These are phyloP conservation scores for Dipodomys ordii DNA, from an alignment of 2,113 vertebrate species.

Conservation along the genomic window DNA sequence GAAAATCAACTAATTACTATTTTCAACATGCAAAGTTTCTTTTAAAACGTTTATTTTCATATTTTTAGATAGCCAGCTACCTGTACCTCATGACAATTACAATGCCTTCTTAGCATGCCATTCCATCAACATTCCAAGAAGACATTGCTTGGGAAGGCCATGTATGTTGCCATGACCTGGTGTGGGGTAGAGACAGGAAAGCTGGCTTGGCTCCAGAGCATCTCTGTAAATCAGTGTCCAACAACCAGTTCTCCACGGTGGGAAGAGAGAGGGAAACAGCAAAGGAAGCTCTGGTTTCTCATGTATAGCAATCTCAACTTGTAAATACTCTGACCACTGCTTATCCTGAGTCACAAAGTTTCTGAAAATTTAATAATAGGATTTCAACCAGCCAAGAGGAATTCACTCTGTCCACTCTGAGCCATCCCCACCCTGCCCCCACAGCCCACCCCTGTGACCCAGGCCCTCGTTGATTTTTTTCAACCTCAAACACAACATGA, in stretches of 20 bases:
- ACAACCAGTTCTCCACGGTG: neutral
- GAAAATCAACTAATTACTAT: neutral
- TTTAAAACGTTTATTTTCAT: neutral
- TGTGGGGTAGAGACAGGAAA: neutral
- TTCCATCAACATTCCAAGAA: neutral
- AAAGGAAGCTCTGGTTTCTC: neutral
- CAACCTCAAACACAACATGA: neutral
- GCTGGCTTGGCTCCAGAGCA: no score
- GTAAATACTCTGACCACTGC: neutral
- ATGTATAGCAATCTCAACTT: neutral
- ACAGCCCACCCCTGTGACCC: neutral
- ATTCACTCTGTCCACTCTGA: neutral
- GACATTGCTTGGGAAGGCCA: neutral
- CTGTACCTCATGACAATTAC: neutral
- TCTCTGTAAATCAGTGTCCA: neutral
- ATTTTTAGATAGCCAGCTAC: slow-evolving; percentile 4
- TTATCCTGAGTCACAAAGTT: neutral
- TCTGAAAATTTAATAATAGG: neutral
- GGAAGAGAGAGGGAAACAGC: neutral
- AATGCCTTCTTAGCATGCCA: neutral
- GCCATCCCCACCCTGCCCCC: neutral
- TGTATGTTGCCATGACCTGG: neutral
- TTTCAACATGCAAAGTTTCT: neutral
- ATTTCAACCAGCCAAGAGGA: neutral
- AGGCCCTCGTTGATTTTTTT: neutral